Percentiles rank a stretch among this genome's conserved stretches.
These are phyloP conservation scores for Germaria angustata DNA, from an alignment of 2,888 invertebrate species.

Conservation along the genomic window DNA sequence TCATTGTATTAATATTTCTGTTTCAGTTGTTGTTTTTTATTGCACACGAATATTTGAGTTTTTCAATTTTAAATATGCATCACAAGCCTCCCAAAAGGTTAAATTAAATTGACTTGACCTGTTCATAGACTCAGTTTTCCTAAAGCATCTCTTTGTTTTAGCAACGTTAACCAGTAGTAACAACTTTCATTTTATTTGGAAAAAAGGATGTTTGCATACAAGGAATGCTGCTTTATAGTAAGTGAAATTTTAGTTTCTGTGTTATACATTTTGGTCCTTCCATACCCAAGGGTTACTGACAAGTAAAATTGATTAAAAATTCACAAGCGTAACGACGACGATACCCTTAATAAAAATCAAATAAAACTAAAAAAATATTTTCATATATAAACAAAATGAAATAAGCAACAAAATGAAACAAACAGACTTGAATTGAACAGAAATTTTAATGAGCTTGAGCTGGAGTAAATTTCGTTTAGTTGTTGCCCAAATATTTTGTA, in stretches of 20 bases:
- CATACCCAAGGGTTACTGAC: conserved; percentile 64
- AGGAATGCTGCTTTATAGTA: conserved; percentile 1
- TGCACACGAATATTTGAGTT: conserved; percentile 39
- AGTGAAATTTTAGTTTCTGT: conserved; percentile 46
- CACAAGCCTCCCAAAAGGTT: conserved; percentile 69
- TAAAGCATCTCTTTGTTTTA: conserved; percentile 19
- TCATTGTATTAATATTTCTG: conserved; percentile 54
- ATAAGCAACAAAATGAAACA: conserved; percentile 59
- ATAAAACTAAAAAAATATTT: conserved; percentile 47
- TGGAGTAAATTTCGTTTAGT: conserved; percentile 44
- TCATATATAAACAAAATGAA: conserved; percentile 17
- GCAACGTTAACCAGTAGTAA: conserved; percentile 6
- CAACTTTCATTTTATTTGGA: conserved; percentile 14
- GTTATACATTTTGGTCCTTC: conserved; percentile 19
- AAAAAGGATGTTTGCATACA: conserved; percentile 29
- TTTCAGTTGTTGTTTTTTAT: conserved; percentile 26
- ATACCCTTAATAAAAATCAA: conserved; percentile 52
- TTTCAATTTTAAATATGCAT: conserved; percentile 66
- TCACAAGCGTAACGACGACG: conserved; percentile 71
- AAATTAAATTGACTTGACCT: conserved; percentile 77
- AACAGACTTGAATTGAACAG: conserved; percentile 73
- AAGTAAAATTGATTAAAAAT: conserved; percentile 76
- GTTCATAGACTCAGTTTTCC: conserved; percentile 53
- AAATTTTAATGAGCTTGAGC: conserved; percentile 74
- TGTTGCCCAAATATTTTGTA: conserved; percentile 31